phyloP scores from a whole-genome alignment of 2,797 vertebrate genomes.

The Tenualosa ilisha region DNA sequence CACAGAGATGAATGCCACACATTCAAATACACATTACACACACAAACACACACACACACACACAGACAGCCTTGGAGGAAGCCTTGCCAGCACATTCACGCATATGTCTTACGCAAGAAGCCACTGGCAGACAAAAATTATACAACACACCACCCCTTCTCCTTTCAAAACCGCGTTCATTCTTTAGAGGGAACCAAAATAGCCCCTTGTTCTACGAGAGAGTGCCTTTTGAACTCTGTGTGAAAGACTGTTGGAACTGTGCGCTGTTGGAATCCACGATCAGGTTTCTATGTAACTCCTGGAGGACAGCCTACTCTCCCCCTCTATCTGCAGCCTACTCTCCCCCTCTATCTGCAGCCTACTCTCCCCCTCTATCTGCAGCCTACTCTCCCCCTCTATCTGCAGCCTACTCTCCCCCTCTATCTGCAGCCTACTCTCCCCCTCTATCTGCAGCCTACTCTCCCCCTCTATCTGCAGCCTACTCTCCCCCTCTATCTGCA shows the following conservation, averaged over 20 bases:
- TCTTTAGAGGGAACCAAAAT: background rate
- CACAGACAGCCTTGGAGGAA: background rate
- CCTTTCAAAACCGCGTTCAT: background rate
- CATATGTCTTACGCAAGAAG: slow-evolving; percentile 4
- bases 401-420: background rate
- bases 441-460: background rate
- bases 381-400: background rate
- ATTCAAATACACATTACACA: no score
- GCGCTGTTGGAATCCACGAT: background rate
- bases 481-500: background rate
- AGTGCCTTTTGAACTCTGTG: background rate
- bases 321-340: background rate
- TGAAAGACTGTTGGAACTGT: background rate
- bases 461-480: background rate
- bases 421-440: background rate
- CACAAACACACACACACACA: background rate
- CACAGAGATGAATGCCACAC: no score
- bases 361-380: background rate
- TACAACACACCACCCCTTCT: background rate
- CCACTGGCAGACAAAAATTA: background rate
- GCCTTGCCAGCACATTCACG: background rate
- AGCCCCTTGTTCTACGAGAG: background rate
- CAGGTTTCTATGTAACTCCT: background rate
- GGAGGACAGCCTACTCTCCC: background rate
- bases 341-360: background rate